phyloP scores from a whole-genome alignment of 2,113 vertebrate genomes.

The Salvelinus namaycush region DNA sequence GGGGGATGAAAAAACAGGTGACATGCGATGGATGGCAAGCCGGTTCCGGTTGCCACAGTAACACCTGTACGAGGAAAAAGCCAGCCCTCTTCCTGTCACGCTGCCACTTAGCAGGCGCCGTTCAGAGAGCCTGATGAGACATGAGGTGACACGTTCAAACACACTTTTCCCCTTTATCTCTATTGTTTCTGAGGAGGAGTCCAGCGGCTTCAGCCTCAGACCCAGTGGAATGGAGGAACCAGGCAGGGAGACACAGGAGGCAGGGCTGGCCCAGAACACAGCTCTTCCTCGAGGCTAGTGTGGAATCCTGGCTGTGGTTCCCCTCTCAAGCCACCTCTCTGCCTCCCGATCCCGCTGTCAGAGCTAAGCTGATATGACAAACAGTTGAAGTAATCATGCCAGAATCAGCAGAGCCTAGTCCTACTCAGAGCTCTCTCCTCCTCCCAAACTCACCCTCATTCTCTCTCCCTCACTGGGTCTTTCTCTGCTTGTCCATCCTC shows the following conservation, averaged over 20 bases:
- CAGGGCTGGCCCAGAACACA: too few relatives aligned
- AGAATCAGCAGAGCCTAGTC: slow-evolving; percentile 47
- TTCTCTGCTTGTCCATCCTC: slow-evolving; percentile 21
- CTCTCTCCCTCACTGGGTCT: not conserved
- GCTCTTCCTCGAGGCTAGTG: not conserved
- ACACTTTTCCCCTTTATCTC: not conserved
- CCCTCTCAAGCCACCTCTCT: slow-evolving; percentile 15
- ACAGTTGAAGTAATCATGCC: slow-evolving; percentile 57
- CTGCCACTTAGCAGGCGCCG: slow-evolving; percentile 26
- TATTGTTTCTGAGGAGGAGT: not conserved
- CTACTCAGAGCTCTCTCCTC: slow-evolving; percentile 20
- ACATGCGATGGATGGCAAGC: slow-evolving; percentile 65
- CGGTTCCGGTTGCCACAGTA: slow-evolving; percentile 79
- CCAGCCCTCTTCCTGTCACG: slow-evolving; percentile 36
- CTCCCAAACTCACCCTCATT: slow-evolving; percentile 9
- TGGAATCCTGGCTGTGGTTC: slow-evolving; percentile 31
- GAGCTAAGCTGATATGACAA: slow-evolving; percentile 67
- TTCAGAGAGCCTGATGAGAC: slow-evolving; percentile 10
- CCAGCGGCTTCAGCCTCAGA: not conserved
- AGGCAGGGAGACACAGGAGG: too few relatives aligned
- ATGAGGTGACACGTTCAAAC: slow-evolving; percentile 22
- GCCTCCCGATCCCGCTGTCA: slow-evolving; percentile 44
- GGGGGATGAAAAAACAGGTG: slow-evolving; percentile 42
- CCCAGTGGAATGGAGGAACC: too few relatives aligned
- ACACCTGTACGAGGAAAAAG: slow-evolving; percentile 75